Conservation (phyloP, 2,113 vertebrate species). For the Rhea pennata region DNA sequence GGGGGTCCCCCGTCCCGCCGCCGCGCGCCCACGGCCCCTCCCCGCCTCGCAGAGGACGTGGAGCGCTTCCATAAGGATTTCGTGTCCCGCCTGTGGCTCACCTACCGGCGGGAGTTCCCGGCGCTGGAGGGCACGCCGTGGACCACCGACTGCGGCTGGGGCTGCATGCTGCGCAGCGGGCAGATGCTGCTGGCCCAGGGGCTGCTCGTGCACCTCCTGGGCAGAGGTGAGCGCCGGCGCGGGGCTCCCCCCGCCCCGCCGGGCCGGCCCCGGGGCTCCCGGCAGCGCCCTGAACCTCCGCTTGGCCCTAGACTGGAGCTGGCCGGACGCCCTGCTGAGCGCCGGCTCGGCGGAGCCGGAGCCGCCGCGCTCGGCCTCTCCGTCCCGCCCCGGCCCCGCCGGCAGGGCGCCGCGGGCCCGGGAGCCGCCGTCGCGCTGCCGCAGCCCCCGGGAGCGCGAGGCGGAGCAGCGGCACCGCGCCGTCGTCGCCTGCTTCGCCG, state of each 20-base stretch:
- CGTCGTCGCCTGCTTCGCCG: constrained; percentile 87
- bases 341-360: constrained; percentile 79
- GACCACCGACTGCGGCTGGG: constrained; percentile 94
- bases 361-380: constrained; percentile 74
- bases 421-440: not conserved
- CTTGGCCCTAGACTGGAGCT: constrained; percentile 79
- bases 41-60: constrained; percentile 74
- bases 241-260: not conserved
- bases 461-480: constrained; percentile 80
- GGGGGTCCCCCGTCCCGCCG: no score
- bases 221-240: constrained; percentile 74
- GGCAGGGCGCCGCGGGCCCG: not conserved
- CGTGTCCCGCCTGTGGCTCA: constrained; percentile 88
- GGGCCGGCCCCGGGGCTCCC: not conserved
- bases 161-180: constrained; percentile 91
- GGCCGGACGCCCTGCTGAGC: constrained; percentile 77
- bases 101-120: constrained; percentile 89
- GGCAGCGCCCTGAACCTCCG: not conserved
- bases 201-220: constrained; percentile 86
- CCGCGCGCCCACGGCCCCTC: not conserved
- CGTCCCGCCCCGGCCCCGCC: constrained; percentile 59
- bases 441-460: constrained; percentile 52
- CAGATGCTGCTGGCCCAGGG: constrained; percentile 94
- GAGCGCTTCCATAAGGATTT: constrained; percentile 86
- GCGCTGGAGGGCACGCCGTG: constrained; percentile 84